A percentile compares a stretch with the other conserved stretches of the same genome.
These are phyloP conservation scores for Eriosoma lanigerum DNA, from an alignment of 1,140 invertebrate species.

Conservation along the genomic window DNA sequence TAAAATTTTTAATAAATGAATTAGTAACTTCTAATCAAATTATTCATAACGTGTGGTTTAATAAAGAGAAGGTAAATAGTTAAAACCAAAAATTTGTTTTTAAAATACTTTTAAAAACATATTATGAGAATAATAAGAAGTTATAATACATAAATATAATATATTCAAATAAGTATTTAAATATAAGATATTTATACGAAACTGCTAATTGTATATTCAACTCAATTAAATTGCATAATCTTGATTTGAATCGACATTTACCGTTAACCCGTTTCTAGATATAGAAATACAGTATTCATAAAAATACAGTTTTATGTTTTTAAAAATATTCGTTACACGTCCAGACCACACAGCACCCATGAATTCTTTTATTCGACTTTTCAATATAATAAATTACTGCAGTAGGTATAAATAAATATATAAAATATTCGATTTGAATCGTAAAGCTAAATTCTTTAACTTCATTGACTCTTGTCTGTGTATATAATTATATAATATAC, in stretches of 20 bases:
- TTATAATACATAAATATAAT: too few relatives aligned
- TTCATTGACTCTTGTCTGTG: not conserved
- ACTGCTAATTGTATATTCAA: constrained; percentile 12
- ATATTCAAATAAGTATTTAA: too few relatives aligned
- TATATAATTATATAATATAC: not conserved
- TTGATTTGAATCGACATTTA: constrained; percentile 9
- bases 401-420: not conserved
- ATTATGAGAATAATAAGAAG: too few relatives aligned
- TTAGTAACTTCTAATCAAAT: too few relatives aligned
- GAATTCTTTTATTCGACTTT: not conserved
- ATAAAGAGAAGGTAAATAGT: too few relatives aligned
- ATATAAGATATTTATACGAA: not conserved
- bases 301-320: constrained; percentile 10
- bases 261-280: not conserved
- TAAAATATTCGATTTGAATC: not conserved
- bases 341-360: not conserved
- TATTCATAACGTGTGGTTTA: too few relatives aligned
- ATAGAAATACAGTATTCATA: not conserved
- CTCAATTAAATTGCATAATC: constrained; percentile 30
- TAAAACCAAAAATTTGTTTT: too few relatives aligned
- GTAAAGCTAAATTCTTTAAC: not conserved
- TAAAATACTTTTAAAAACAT: too few relatives aligned
- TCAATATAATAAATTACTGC: not conserved
- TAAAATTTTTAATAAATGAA: too few relatives aligned
- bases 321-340: constrained; percentile 3